Base-by-base conservation (phyloP, 1,140 invertebrate species). In the Drosophila repleta region DNA sequence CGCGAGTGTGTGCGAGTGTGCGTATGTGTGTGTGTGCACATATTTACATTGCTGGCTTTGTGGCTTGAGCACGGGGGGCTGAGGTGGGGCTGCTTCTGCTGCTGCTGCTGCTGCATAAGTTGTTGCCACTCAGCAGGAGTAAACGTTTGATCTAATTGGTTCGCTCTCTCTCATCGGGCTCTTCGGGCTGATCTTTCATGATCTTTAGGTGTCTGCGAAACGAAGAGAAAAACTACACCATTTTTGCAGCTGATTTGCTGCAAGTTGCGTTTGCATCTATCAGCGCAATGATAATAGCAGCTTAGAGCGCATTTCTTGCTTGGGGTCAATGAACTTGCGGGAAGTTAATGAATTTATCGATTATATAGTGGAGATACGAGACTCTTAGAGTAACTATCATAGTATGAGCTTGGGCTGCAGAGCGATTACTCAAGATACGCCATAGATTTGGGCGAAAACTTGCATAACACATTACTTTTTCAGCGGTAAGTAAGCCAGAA, bases 111-210 rank as follows among this genome's bases (percentile, higher is more conserved):
- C 29, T 58, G 63, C 45, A 39, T 37, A 53, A 65, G 64, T 64
- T 73, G 63, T 79, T 73, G 63, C 37, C 73, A 67, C 76, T 73
- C 76, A 79, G 76, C 78, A 77, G 80, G 87, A 76, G 74, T 87
- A 87, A 74, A 76, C 76, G 74, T 90, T 90, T 83, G 79, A 90
- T 90, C 88, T 90, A 90, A 90, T 90, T 90, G 87, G 87, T 90
- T 90, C 65, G 87, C 90, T 90, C 61, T 90, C 61, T 80, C 79
- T 80, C 87, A 76, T 76, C 75, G 52, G 58, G 21, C 11, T 56
- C 63, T 61, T 68, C 32, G 64, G 18, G 66, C 24, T 35, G 37
- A 55, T 61, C 61, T 76, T 62, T 74, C 51, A 70, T 79, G 29
- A 35, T 63, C 46, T 41, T 41, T 20, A 51, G 58, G 43, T 73